These are phyloP conservation scores for Falco concolor DNA, from an alignment of 2,797 vertebrate genomes.

Conservation along the genomic window DNA sequence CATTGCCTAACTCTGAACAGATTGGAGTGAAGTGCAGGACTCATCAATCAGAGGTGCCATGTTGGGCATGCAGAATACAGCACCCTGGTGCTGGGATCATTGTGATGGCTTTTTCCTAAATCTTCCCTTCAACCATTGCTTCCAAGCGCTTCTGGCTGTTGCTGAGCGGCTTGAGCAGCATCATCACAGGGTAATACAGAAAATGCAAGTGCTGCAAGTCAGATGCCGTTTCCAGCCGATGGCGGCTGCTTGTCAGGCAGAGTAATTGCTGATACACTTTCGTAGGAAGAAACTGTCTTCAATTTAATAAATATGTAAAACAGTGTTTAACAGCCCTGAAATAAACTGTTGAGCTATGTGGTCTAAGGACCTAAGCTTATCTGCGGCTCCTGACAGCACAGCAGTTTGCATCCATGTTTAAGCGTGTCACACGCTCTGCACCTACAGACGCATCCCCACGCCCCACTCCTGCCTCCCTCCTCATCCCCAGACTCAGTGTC, in stretches of 20 bases:
- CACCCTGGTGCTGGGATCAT: not conserved
- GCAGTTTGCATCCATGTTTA: accelerated
- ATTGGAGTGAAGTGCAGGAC: conserved; percentile 65
- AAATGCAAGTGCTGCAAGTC: not conserved
- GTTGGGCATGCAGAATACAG: not conserved
- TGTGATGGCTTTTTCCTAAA: not conserved
- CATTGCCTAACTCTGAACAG: conserved; percentile 61
- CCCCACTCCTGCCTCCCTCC: not conserved
- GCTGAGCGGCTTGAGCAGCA: not conserved
- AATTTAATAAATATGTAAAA: not conserved
- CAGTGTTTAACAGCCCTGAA: conserved; percentile 1
- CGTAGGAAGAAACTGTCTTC: not conserved
- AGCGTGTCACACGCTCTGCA: accelerated
- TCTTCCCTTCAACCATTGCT: not conserved
- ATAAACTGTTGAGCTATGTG: not conserved
- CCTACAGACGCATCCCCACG: not conserved
- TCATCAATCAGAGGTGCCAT: conserved; percentile 70
- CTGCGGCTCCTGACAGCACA: accelerated
- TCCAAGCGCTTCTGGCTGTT: not conserved
- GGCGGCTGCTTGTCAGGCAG: not conserved
- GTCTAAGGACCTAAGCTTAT: not conserved
- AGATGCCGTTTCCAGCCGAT: not conserved
- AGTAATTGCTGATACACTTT: not conserved
- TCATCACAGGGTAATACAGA: not conserved
- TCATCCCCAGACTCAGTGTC: accelerated